Evolutionary conservation across 2,888 invertebrate genomes (phyloP).

Genomic region (Leptogaster cylindrica): DNA sequence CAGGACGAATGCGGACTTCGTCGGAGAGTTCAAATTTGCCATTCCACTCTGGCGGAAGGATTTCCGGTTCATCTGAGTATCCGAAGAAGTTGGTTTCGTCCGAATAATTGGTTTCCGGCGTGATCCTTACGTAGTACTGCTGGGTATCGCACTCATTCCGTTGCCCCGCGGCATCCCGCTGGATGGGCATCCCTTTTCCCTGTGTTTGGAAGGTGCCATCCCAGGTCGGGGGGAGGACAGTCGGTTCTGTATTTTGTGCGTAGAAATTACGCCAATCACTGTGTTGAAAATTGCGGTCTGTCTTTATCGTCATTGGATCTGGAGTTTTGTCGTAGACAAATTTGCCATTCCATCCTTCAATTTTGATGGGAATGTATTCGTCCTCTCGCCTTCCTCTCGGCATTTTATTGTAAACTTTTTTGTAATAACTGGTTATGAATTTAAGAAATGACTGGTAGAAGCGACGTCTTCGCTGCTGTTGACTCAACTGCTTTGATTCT

Average conservation of each 20-base stretch:
- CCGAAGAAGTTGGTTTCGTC: constrained; percentile 59
- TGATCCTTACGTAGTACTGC: constrained; percentile 55
- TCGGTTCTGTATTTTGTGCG: constrained; percentile 57
- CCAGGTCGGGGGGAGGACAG: constrained; percentile 58
- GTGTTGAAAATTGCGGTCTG: constrained; percentile 54
- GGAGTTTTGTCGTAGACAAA: constrained; percentile 49
- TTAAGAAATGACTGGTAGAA: too few species aligned
- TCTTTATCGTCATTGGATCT: constrained; percentile 56
- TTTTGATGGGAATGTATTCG: constrained; percentile 61
- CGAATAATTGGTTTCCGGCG: constrained; percentile 55
- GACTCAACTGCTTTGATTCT: background rate
- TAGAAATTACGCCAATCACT: constrained; percentile 59
- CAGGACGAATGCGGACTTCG: constrained; percentile 48
- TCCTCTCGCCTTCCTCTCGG: constrained; percentile 53
- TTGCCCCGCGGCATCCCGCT: constrained; percentile 53
- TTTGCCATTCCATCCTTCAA: constrained; percentile 62
- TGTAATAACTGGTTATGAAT: too few species aligned
- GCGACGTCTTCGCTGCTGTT: too few species aligned
- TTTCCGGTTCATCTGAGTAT: constrained; percentile 55
- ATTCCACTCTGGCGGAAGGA: constrained; percentile 59
- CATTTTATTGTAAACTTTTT: constrained; percentile 54
- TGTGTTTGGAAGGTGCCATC: constrained; percentile 56
- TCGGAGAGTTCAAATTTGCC: constrained; percentile 57
- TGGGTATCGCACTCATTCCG: constrained; percentile 57
- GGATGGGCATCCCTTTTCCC: constrained; percentile 25